Percentiles rank a stretch among this genome's conserved stretches.
Evolutionary conservation across 2,888 invertebrate genomes (phyloP).

Genomic region (Eueremaeus valkanovi): DNA sequence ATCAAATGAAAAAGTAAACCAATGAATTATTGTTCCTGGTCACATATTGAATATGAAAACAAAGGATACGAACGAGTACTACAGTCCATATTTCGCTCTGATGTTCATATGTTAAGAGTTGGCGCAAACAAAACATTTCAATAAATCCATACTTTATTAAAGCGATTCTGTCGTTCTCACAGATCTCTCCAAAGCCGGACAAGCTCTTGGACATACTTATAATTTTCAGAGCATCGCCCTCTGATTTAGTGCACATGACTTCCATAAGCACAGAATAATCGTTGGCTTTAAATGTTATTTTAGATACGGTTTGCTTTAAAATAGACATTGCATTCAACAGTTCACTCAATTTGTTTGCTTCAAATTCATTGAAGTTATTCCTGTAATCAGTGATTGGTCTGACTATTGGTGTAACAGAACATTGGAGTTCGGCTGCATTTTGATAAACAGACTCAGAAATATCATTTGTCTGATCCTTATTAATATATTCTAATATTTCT

Average conservation of each 20-base stretch:
- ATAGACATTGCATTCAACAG: neutral
- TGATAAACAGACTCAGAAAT: neutral
- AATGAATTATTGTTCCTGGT: too few species aligned
- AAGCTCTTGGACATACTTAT: conserved; percentile 61
- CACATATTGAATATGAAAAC: too few species aligned
- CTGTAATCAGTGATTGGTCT: neutral
- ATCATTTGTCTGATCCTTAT: neutral
- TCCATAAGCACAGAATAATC: too few species aligned
- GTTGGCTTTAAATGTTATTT: too few species aligned
- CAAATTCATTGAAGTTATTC: neutral
- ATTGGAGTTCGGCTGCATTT: neutral
- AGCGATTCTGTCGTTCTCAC: conserved; percentile 86
- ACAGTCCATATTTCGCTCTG: too few species aligned
- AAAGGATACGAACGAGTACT: too few species aligned
- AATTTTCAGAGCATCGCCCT: conserved; percentile 68
- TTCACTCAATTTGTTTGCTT: neutral
- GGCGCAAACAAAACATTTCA: conserved; percentile 63
- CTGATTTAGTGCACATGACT: too few species aligned
- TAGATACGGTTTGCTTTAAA: too few species aligned
- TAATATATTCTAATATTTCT: too few species aligned
- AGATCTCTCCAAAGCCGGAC: conserved; percentile 81
- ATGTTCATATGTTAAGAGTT: too few species aligned
- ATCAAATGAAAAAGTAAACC: too few species aligned
- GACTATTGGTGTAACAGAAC: neutral
- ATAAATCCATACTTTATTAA: conserved; percentile 88